phyloP scores from a whole-genome alignment of 2,797 vertebrate genomes.

The Eupleurogrammus muticus region DNA sequence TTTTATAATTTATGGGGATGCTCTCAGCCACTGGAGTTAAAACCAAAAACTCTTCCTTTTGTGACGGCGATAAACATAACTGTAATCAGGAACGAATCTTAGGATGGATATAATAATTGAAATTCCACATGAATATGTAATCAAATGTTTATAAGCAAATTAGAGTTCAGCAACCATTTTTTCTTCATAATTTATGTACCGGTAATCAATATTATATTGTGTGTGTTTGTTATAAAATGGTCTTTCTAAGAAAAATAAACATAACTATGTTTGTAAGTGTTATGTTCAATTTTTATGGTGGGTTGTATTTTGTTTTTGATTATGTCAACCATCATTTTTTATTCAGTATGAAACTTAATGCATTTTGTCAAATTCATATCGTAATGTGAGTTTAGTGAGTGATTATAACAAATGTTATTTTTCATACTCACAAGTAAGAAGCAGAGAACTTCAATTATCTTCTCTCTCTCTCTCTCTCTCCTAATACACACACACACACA shows the following conservation, averaged over 20 bases:
- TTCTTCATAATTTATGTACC: no score
- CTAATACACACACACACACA: conserved; percentile 24
- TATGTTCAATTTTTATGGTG: conserved; percentile 17
- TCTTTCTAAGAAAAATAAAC: conserved; percentile 7
- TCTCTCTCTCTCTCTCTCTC: no score
- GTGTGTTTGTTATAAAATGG: not conserved
- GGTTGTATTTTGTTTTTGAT: conserved; percentile 13
- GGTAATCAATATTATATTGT: no score
- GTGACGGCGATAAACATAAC: conserved; percentile 35
- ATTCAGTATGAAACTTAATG: conserved; percentile 38
- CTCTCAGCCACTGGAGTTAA: conserved; percentile 23
- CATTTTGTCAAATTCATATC: conserved; percentile 40
- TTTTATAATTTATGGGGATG: conserved; percentile 54
- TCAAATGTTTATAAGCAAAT: no score
- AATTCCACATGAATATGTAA: no score
- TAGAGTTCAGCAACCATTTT: no score
- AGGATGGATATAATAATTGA: not conserved
- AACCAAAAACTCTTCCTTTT: conserved; percentile 20
- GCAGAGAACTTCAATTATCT: conserved; percentile 42
- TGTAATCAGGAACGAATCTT: conserved; percentile 29
- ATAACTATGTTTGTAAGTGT: conserved; percentile 11
- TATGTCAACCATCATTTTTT: conserved; percentile 23
- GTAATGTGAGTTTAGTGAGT: conserved; percentile 38
- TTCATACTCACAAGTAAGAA: conserved; percentile 10
- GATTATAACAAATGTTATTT: conserved; percentile 23